These are phyloP conservation scores for Amazona ochrocephala DNA, from an alignment of 2,797 vertebrate genomes.

Conservation along the genomic window DNA sequence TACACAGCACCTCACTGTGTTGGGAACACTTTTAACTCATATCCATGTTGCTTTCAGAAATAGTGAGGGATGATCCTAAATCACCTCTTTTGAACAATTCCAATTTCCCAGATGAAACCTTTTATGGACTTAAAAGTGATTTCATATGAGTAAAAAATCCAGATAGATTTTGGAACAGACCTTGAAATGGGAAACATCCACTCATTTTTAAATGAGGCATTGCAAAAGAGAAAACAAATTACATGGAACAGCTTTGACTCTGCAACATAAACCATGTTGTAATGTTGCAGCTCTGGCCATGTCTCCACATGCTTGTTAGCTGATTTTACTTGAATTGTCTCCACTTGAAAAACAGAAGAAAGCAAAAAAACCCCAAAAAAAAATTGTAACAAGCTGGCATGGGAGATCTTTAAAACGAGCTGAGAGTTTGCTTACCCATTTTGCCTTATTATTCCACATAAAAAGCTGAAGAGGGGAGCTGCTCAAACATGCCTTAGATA, in stretches of 20 bases:
- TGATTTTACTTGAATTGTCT: neutral
- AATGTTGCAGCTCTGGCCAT: neutral
- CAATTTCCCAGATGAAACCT: neutral
- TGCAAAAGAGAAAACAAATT: neutral
- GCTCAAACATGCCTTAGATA: neutral
- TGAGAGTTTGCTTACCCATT: neutral
- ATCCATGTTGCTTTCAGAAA: neutral
- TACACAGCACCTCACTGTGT: neutral
- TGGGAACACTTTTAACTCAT: neutral
- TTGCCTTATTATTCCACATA: neutral
- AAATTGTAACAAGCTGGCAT: neutral
- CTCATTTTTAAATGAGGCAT: neutral
- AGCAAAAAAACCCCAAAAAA: rapidly evolving
- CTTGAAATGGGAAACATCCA: neutral
- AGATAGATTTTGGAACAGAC: neutral
- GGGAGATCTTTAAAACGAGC: neutral
- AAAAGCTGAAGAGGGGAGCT: neutral
- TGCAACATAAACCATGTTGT: neutral
- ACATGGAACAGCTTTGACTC: neutral
- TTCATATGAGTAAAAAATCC: neutral
- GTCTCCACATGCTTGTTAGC: neutral
- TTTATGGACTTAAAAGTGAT: neutral
- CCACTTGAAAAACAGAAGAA: neutral
- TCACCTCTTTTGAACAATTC: neutral
- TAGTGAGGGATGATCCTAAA: neutral